Evolutionary conservation across 2,113 vertebrate species (phyloP).

Genomic region (Tor tambroides): DNA sequence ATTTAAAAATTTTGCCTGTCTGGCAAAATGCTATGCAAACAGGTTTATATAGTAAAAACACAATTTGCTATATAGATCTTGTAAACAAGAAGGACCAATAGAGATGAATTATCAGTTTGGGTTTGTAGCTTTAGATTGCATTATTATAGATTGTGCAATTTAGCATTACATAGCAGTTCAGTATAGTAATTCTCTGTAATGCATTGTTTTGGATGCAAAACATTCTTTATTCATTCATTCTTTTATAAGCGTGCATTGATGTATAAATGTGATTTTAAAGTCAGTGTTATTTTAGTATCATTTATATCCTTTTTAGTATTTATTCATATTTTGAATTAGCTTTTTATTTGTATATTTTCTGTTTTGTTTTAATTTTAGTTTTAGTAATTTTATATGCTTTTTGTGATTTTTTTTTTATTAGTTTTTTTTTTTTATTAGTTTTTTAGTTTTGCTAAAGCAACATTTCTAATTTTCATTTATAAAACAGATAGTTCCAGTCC

Average conservation of each 20-base stretch:
- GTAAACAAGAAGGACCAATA: too few relatives aligned
- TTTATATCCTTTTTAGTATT: neutral
- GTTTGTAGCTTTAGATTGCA: neutral
- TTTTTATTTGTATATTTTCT: neutral
- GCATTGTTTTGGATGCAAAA: neutral
- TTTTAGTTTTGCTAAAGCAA: neutral
- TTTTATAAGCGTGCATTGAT: neutral
- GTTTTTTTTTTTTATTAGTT: neutral
- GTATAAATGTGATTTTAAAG: neutral
- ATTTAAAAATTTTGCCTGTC: too few relatives aligned
- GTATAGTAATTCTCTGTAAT: neutral
- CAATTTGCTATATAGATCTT: too few relatives aligned
- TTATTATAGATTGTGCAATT: neutral
- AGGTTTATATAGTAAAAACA: too few relatives aligned
- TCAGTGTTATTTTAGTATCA: neutral
- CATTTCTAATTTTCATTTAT: neutral
- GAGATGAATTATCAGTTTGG: neutral
- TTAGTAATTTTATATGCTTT: too few relatives aligned
- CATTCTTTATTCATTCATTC: neutral
- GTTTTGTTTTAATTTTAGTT: neutral
- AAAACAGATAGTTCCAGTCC: too few relatives aligned
- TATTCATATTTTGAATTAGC: neutral
- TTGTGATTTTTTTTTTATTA: neutral
- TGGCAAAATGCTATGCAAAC: neutral
- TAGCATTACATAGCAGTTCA: neutral